Base-by-base conservation (phyloP, 2,888 invertebrate species). In the Protodeltote pygarga region DNA sequence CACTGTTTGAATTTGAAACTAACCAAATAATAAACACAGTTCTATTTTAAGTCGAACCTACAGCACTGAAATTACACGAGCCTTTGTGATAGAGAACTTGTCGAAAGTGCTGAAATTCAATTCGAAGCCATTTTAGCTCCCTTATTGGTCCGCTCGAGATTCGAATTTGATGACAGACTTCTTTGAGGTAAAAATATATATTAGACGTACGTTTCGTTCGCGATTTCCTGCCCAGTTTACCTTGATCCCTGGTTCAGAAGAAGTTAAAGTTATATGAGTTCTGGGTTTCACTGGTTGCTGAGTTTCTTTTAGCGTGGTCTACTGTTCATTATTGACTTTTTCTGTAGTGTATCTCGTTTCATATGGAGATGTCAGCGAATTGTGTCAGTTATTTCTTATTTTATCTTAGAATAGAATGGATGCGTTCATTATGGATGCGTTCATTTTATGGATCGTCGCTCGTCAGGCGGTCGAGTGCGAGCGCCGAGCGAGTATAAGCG, bases 61-160 rank as follows among this genome's bases (percentile, higher is more conserved):
- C 29, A 35, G 8, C 24, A 47, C 40, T 57, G 35, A 41, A 32
- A 67, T 57, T 57, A 61, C 53, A 71, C 53, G 52, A 50, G 48
- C 53, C 64, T 71, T 67, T 72, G 74, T 72, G 60, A 49, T 37
- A 24, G 0, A 15, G 27, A 60, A 57, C 46, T 64, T 60, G 53
- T 38, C 33, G 59, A 71, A 73, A 75, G 71, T 72, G 75, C 61
- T 51, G 61, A 64, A 74, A 77, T 75, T 71, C 70, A 65, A 75
- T 76, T 69, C 65, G 60, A 37, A 61, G 66, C 59, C 69, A 68
- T 75, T 75, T 77, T 69, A 71, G 77, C 71, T 73, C 65, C 51
- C 66, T 62, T 55, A 67, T 67, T 71, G 64, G 63, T 65, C 55
- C 61, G 54, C 32, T 33, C 60, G 49, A 53, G 54, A 71, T 68